Base-by-base conservation (phyloP, 2,113 vertebrate species). In the Rhegmatorhina hoffmannsi region DNA sequence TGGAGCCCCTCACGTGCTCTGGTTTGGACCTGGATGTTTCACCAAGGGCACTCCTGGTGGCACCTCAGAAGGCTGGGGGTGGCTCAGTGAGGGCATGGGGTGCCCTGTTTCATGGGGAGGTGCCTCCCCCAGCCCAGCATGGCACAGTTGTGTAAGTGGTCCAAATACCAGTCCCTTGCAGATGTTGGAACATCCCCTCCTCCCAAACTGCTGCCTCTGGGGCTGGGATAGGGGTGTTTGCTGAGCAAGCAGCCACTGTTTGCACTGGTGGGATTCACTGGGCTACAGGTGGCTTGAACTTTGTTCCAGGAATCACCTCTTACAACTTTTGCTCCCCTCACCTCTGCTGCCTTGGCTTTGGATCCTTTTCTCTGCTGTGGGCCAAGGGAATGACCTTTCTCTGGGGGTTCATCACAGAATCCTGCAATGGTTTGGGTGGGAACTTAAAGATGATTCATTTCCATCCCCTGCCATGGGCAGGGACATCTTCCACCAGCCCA, bases 161-260 rank as follows among this genome's bases (percentile, higher is more conserved):
- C 63, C 75, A 70, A 77, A 94, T 2, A 44, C 13, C 59, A n/a
- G 15, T 16, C 72, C 78, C 91, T 33, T 46, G 63, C 52, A 92
- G 92, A 11, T 90, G 29, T 63, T 75, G 44, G 62, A 78, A 74
- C 31, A 56, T 36, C 29, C 52, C 88, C 56, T 94, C 53, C 91
- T 89, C 72, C 4, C 4, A 73, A 86, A 83, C 11, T 13, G 13
- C 38, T 44, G 43, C 33, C 64, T 63, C 55, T 18, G 2, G 69
- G 67, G 79, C 85, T 83, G 83, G 50, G 50, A 11, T 11, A 21
- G 47, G 26, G 44, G 46, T 84, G 52, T 95, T 96, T 97, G 94
- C 90, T 96, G 69, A 96, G 92, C 90, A 94, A 97, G 90, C 96
- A 90, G 92, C 56, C 1, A 6, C 64, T 84, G 79, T 96, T 95